phyloP scores from a whole-genome alignment of 1,140 invertebrate genomes.

The Drosophila santomea region DNA sequence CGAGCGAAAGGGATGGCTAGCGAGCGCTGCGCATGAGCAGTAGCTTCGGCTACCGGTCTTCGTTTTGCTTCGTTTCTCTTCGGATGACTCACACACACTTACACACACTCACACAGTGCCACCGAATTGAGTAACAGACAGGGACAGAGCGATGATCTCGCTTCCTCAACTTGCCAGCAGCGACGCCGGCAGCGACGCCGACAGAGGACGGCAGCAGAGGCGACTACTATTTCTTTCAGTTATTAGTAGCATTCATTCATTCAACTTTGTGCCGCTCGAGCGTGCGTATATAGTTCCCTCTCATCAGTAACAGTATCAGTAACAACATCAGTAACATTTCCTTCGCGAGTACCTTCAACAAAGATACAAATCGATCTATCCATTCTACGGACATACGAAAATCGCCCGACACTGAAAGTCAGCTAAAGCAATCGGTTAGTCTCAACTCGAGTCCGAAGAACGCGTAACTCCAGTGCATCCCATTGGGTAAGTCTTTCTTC shows the following conservation, averaged over 20 bases:
- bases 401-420: constrained; percentile 5
- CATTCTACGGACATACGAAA: neutral
- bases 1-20: constrained; percentile 36
- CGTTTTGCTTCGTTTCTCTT: constrained; percentile 45
- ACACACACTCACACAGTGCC: constrained; percentile 35
- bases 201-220: constrained; percentile 58
- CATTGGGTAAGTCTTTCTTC: constrained; percentile 59
- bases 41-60: constrained; percentile 84
- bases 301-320: constrained; percentile 78
- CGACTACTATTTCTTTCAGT: constrained; percentile 83
- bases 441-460: neutral
- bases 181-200: constrained; percentile 49
- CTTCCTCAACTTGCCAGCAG: constrained; percentile 76
- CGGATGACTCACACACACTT: constrained; percentile 69
- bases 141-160: constrained; percentile 56
- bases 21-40: constrained; percentile 71
- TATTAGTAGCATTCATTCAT: constrained; percentile 83
- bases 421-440: constrained; percentile 1
- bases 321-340: constrained; percentile 70
- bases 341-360: constrained; percentile 74
- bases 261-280: constrained; percentile 82
- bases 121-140: constrained; percentile 53
- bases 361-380: constrained; percentile 15
- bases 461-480: constrained; percentile 57
- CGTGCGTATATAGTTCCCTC: constrained; percentile 75